Conservation (phyloP, 2,797 vertebrate species). For the Anguilla marmorata region DNA sequence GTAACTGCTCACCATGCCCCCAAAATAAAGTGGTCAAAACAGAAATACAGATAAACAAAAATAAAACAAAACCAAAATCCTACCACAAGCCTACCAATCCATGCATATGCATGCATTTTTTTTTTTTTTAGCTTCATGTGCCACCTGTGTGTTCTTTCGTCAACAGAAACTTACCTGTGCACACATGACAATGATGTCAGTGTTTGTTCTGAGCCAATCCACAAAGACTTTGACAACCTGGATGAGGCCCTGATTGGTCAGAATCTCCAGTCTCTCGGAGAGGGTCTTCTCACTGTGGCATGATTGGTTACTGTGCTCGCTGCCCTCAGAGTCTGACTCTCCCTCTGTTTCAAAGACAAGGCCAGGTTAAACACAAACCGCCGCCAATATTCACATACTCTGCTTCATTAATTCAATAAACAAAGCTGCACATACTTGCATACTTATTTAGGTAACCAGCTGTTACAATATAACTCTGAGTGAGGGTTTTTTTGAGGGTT, state of each 20-base stretch:
- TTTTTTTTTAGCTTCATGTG: no score
- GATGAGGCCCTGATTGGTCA: conserved; percentile 87
- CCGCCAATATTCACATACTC: background rate
- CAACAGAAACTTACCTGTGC: conserved; percentile 76
- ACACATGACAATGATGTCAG: conserved; percentile 94
- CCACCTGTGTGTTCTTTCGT: background rate
- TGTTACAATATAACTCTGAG: background rate
- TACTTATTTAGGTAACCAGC: background rate
- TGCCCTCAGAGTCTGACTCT: conserved; percentile 86
- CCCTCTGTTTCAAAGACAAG: conserved; percentile 63
- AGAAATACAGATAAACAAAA: background rate
- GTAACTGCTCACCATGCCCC: background rate
- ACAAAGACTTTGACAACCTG: conserved; percentile 92
- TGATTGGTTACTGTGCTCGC: conserved; percentile 81
- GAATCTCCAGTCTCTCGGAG: conserved; percentile 85
- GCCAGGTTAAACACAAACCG: background rate
- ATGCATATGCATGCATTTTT: background rate
- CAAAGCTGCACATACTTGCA: background rate
- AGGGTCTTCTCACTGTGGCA: conserved; percentile 84
- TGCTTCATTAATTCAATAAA: background rate
- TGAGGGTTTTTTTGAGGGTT: background rate
- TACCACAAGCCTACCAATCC: background rate
- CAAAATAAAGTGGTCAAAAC: background rate
- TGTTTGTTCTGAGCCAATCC: conserved; percentile 95
- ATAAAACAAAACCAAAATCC: background rate